These are phyloP conservation scores for Nymphalis polychloros DNA, from an alignment of 2,888 invertebrate genomes.

Conservation along the genomic window DNA sequence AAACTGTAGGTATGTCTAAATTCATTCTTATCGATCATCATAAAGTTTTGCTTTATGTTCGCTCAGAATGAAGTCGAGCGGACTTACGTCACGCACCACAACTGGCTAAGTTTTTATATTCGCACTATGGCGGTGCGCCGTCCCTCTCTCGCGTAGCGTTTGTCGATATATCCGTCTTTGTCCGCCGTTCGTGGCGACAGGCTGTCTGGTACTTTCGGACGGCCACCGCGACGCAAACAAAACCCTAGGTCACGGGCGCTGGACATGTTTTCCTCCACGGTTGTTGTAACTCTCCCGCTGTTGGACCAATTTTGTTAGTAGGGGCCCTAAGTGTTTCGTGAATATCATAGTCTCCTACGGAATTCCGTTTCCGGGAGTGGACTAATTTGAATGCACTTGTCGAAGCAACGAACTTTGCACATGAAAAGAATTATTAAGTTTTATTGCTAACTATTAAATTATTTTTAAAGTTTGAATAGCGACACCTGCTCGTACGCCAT, in stretches of 20 bases:
- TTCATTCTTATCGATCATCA: constrained; percentile 54
- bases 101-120: constrained; percentile 60
- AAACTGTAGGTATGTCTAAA: constrained; percentile 36
- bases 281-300: constrained; percentile 30
- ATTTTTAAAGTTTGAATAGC: constrained; percentile 45
- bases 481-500: constrained; percentile 13
- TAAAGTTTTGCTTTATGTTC: constrained; percentile 52
- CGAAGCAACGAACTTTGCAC: constrained; percentile 29
- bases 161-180: constrained; percentile 59
- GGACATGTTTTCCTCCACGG: constrained; percentile 68
- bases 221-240: constrained; percentile 68
- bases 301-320: constrained; percentile 31
- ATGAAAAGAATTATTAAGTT: constrained; percentile 26
- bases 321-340: constrained; percentile 39
- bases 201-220: constrained; percentile 76
- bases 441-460: constrained; percentile 15
- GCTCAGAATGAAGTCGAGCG: too few relatives aligned
- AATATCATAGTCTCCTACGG: constrained; percentile 43
- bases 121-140: constrained; percentile 54
- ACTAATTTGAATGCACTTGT: constrained; percentile 38
- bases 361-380: constrained; percentile 44
- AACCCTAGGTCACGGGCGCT: constrained; percentile 74
- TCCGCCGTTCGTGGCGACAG: constrained; percentile 75
- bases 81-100: constrained; percentile 62
- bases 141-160: constrained; percentile 59